These are phyloP conservation scores for Cossypha niveicapilla DNA, from an alignment of 2,797 vertebrate genomes.

Conservation along the genomic window DNA sequence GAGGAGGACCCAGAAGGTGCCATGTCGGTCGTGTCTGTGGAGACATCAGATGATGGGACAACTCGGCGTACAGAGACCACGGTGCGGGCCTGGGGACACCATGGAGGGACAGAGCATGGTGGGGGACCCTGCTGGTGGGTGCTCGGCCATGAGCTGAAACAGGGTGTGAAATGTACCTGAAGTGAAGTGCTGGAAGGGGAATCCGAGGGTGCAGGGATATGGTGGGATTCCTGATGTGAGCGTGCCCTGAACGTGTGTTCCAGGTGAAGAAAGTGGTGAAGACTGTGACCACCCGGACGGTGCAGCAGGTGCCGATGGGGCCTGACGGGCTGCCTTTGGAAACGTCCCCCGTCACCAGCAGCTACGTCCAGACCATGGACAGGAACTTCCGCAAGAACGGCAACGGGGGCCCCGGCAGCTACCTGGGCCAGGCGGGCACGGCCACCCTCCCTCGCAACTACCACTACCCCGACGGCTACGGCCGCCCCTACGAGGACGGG, in stretches of 20 bases:
- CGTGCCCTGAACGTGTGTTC: rapidly evolving
- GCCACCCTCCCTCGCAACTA: slow-evolving; percentile 92
- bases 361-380: slow-evolving; percentile 84
- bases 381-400: slow-evolving; percentile 84
- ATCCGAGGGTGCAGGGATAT: rapidly evolving
- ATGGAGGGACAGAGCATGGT: neutral
- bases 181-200: neutral
- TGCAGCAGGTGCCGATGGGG: slow-evolving; percentile 79
- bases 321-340: slow-evolving; percentile 89
- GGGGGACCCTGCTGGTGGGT: neutral
- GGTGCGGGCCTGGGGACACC: slow-evolving; percentile 62
- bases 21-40: slow-evolving; percentile 84
- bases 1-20: slow-evolving; percentile 86
- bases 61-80: slow-evolving; percentile 90
- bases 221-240: neutral
- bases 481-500: slow-evolving; percentile 77
- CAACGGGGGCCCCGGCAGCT: slow-evolving; percentile 75
- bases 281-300: slow-evolving; percentile 88
- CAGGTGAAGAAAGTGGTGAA: slow-evolving; percentile 94
- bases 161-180: neutral
- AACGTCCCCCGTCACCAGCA: slow-evolving; percentile 78
- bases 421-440: slow-evolving; percentile 75
- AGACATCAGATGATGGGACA: slow-evolving; percentile 87
- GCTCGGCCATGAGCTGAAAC: neutral
- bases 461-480: slow-evolving; percentile 82